Evolutionary conservation across 2,888 invertebrate species (phyloP).

Genomic region (Hypomecis punctinalis): DNA sequence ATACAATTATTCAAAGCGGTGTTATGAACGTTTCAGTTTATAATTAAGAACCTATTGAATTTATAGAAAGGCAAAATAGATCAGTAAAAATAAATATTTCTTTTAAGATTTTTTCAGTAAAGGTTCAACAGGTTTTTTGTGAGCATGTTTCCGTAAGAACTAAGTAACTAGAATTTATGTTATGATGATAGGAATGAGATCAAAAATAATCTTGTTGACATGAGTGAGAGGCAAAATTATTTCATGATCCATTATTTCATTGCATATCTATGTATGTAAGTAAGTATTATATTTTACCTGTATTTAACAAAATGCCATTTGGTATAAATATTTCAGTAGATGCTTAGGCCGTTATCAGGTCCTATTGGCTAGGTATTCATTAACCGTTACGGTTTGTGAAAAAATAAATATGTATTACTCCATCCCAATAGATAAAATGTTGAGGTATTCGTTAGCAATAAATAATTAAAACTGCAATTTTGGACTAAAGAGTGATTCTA

Average conservation of each 20-base stretch:
- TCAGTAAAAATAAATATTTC: too few relatives aligned
- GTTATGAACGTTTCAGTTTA: neutral
- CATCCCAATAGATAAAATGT: slow-evolving; percentile 35
- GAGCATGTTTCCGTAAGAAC: too few relatives aligned
- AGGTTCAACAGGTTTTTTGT: too few relatives aligned
- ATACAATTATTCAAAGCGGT: too few relatives aligned
- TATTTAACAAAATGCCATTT: neutral
- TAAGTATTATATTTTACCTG: too few relatives aligned
- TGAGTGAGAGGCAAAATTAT: slow-evolving; percentile 1
- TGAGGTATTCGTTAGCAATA: slow-evolving; percentile 66
- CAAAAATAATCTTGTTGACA: slow-evolving; percentile 10
- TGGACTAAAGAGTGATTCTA: slow-evolving; percentile 80
- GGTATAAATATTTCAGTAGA: neutral
- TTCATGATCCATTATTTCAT: slow-evolving; percentile 1
- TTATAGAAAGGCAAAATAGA: too few relatives aligned
- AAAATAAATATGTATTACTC: slow-evolving; percentile 25
- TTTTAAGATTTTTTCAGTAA: too few relatives aligned
- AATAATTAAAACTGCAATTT: slow-evolving; percentile 75
- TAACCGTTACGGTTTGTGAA: neutral
- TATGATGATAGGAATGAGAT: slow-evolving; percentile 17
- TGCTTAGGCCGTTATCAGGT: neutral
- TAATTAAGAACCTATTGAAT: neutral
- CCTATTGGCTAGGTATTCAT: too few relatives aligned
- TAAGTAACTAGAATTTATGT: neutral
- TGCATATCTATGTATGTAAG: too few relatives aligned